phyloP scores from a whole-genome alignment of 2,113 vertebrate genomes.

The Procavia capensis region DNA sequence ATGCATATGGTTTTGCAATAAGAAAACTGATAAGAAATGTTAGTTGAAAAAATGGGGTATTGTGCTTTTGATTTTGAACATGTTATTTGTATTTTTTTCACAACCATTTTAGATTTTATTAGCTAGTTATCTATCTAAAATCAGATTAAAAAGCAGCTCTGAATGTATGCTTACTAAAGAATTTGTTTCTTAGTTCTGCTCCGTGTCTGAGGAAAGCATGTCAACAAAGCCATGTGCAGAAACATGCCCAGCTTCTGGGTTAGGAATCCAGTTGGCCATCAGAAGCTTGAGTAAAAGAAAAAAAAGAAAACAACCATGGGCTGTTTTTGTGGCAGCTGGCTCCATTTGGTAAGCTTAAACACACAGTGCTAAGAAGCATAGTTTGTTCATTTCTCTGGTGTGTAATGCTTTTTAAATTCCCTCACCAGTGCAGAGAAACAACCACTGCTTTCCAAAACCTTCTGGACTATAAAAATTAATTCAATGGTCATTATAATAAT shows the following conservation, averaged over 20 bases:
- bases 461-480: slow-evolving; percentile 4
- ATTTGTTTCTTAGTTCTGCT: slow-evolving; percentile 27
- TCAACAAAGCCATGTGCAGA: slow-evolving; percentile 38
- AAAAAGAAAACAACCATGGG: neutral
- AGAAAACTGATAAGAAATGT: neutral
- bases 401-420: slow-evolving; percentile 39
- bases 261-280: slow-evolving; percentile 17
- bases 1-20: neutral
- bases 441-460: neutral
- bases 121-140: neutral
- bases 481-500: neutral
- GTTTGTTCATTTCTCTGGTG: neutral
- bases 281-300: neutral
- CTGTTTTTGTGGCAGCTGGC: slow-evolving; percentile 54
- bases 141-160: neutral
- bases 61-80: neutral
- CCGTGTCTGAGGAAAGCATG: slow-evolving; percentile 6
- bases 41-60: neutral
- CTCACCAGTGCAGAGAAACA: neutral
- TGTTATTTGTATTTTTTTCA: neutral
- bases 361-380: neutral
- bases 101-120: neutral
- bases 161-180: neutral
- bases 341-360: slow-evolving; percentile 11
- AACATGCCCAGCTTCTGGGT: neutral